Conservation (phyloP, 2,113 vertebrate species). For the Emydura subglobosa region DNA sequence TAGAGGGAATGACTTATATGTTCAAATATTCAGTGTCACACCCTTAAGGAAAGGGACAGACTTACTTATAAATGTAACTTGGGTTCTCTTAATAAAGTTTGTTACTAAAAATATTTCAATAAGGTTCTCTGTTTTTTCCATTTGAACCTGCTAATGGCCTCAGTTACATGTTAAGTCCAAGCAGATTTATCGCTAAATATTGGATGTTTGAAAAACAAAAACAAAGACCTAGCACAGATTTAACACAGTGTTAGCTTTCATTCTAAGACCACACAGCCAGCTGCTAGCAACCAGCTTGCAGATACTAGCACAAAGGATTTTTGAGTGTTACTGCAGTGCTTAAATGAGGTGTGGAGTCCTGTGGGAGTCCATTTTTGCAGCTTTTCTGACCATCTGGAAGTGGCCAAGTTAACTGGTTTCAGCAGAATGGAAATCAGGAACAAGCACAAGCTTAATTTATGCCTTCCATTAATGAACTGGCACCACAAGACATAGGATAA, state of each 20-base stretch:
- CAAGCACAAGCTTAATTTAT: not conserved
- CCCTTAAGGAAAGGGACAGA: not conserved
- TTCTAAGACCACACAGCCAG: not conserved
- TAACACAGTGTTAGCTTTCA: not conserved
- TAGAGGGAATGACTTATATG: constrained; percentile 61
- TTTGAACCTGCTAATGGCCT: not conserved
- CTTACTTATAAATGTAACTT: fast-evolving
- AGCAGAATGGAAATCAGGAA: not conserved
- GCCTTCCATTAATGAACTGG: not conserved
- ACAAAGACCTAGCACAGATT: not conserved
- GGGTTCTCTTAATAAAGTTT: not conserved
- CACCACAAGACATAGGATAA: not conserved
- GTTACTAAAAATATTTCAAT: not conserved
- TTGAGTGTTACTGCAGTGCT: not conserved
- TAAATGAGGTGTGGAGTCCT: not conserved
- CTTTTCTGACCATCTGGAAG: not conserved
- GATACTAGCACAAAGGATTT: not conserved
- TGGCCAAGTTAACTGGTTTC: not conserved
- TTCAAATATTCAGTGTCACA: not conserved
- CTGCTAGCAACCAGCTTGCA: not conserved
- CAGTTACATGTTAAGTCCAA: not conserved
- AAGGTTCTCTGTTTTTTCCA: not conserved
- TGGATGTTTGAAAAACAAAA: not conserved
- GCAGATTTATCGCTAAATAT: not conserved
- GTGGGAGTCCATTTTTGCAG: not conserved